Percentiles rank a stretch among this genome's conserved stretches.
phyloP scores from a whole-genome alignment of 2,888 invertebrate species.

The Scaeva pyrastri region DNA sequence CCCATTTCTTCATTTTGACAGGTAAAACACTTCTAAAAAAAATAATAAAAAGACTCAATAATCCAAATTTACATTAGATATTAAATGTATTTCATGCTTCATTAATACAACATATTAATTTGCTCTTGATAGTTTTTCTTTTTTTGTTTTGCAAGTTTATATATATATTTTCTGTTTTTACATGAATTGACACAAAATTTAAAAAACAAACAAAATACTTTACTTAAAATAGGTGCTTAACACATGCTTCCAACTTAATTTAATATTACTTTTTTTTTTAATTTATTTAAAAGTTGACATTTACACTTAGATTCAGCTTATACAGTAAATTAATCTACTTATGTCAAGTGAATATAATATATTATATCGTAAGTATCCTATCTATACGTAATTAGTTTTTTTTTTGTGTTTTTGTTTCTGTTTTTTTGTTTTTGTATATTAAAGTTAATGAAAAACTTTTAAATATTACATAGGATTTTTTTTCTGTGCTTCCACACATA shows the following conservation, averaged over 20 bases:
- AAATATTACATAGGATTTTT: slow-evolving; percentile 70
- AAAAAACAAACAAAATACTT: slow-evolving; percentile 62
- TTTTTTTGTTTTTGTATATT: slow-evolving; percentile 6
- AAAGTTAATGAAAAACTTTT: slow-evolving; percentile 45
- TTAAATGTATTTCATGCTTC: slow-evolving; percentile 59
- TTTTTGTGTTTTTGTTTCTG: slow-evolving; percentile 26
- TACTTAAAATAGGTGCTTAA: slow-evolving; percentile 68
- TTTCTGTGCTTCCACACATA: slow-evolving; percentile 74
- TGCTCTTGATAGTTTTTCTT: slow-evolving; percentile 56
- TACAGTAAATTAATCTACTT: slow-evolving; percentile 72
- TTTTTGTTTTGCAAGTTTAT: slow-evolving; percentile 36
- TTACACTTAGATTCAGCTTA: slow-evolving; percentile 69
- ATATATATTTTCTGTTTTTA: slow-evolving; percentile 46
- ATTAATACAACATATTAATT: slow-evolving; percentile 62
- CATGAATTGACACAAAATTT: slow-evolving; percentile 72
- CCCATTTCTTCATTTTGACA: no score
- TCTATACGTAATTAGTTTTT: slow-evolving; percentile 71
- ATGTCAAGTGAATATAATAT: slow-evolving; percentile 56
- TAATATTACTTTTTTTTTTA: slow-evolving; percentile 31
- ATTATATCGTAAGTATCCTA: slow-evolving; percentile 76
- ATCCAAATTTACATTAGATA: slow-evolving; percentile 34
- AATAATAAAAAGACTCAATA: background rate
- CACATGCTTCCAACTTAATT: slow-evolving; percentile 64
- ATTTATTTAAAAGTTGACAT: slow-evolving; percentile 54
- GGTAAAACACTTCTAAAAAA: background rate